These are phyloP conservation scores for Remorina albescens DNA, from an alignment of 2,797 vertebrate genomes.

Conservation along the genomic window DNA sequence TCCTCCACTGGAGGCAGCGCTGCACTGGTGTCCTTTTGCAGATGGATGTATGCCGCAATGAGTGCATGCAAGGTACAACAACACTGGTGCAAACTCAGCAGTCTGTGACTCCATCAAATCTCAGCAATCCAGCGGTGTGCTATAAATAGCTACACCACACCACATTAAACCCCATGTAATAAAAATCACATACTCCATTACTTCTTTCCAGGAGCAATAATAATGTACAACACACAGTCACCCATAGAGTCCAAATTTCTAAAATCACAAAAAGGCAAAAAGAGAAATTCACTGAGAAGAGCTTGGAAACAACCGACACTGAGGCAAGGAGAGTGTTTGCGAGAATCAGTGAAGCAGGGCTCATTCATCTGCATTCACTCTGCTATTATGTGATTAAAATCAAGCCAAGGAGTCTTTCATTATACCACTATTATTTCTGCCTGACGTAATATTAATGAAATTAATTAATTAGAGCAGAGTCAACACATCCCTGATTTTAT, in stretches of 20 bases:
- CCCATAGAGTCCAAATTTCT: slow-evolving; percentile 5
- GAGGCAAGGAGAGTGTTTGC: slow-evolving; percentile 53
- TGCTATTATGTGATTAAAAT: slow-evolving; percentile 68
- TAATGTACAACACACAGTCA: slow-evolving; percentile 32
- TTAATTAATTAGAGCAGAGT: slow-evolving; percentile 58
- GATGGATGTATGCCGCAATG: slow-evolving; percentile 62
- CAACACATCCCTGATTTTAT: slow-evolving; percentile 41
- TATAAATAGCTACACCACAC: slow-evolving; percentile 74
- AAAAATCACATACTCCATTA: slow-evolving; percentile 70
- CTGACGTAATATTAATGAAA: slow-evolving; percentile 73
- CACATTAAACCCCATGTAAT: slow-evolving; percentile 64
- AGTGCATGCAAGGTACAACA: slow-evolving; percentile 60
- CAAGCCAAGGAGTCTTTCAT: slow-evolving; percentile 66
- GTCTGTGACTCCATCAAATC: slow-evolving; percentile 72
- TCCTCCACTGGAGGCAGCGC: slow-evolving; percentile 73
- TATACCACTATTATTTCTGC: slow-evolving; percentile 61
- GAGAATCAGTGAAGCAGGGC: slow-evolving; percentile 40
- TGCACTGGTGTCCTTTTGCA: slow-evolving; percentile 45
- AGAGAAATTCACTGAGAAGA: neutral
- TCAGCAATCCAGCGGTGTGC: slow-evolving; percentile 64
- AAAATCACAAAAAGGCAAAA: slow-evolving; percentile 22
- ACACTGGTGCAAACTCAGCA: slow-evolving; percentile 77
- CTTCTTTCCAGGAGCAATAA: slow-evolving; percentile 39
- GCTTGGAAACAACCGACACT: slow-evolving; percentile 12
- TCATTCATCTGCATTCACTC: slow-evolving; percentile 63